Evolutionary conservation across 2,888 invertebrate genomes (phyloP).

Genomic region (Calliphora vomitoria): DNA sequence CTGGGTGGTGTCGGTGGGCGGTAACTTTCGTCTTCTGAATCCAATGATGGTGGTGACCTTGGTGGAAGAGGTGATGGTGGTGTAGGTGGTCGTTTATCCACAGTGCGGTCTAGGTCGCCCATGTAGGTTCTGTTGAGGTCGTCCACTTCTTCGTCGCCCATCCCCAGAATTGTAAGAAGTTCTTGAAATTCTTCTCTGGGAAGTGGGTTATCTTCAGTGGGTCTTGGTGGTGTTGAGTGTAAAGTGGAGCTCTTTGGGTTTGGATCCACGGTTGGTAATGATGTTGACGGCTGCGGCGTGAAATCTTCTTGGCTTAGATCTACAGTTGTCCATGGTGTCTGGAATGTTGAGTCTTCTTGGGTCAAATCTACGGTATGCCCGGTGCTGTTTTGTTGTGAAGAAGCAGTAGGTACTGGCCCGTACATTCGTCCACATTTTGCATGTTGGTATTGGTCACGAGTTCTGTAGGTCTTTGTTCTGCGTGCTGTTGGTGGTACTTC

Average conservation of each 20-base stretch:
- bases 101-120: not conserved
- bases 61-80: not conserved
- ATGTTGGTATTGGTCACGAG: too few relatives aligned
- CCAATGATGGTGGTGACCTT: not conserved
- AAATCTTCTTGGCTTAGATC: too few relatives aligned
- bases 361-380: not conserved
- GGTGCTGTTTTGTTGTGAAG: not conserved
- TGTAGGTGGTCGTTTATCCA: not conserved
- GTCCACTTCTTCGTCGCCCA: not conserved
- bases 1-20: not conserved
- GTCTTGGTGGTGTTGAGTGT: too few relatives aligned
- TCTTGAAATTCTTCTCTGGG: not conserved
- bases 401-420: not conserved
- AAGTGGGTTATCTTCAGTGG: too few relatives aligned
- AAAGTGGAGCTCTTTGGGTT: not conserved
- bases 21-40: not conserved
- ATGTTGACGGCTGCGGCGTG: not conserved
- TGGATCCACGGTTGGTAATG: not conserved
- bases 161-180: not conserved
- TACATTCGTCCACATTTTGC: too few relatives aligned
- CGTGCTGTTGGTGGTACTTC: too few relatives aligned
- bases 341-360: too few relatives aligned
- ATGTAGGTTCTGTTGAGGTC: not conserved
- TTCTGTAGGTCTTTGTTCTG: too few relatives aligned
- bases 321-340: too few relatives aligned